A percentile compares a stretch with the other conserved stretches of the same genome.
phyloP scores from a whole-genome alignment of 2,797 vertebrate genomes.

The Coluber constrictor region DNA sequence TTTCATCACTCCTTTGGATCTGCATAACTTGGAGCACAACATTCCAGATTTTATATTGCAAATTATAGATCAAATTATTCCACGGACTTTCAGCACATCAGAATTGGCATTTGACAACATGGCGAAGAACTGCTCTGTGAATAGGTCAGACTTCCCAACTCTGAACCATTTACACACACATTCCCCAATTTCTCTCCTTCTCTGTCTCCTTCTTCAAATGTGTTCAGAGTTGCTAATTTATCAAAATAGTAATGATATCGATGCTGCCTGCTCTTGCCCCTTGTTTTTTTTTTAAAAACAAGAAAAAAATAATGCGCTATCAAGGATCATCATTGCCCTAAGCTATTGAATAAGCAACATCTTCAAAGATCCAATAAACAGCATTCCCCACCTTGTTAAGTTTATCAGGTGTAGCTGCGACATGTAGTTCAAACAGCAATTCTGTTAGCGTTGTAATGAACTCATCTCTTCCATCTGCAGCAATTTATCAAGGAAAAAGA shows the following conservation, averaged over 20 bases:
- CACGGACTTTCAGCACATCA: not conserved
- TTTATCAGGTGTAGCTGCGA: constrained; percentile 96
- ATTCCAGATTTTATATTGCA: not conserved
- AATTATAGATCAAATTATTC: not conserved
- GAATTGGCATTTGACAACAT: not conserved
- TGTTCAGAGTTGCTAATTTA: not conserved
- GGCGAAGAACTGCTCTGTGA: not conserved
- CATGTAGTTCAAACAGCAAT: constrained; percentile 93
- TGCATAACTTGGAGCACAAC: not conserved
- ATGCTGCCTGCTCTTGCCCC: not conserved
- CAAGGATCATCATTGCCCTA: not conserved
- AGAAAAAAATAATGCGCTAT: not conserved
- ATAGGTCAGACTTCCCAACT: not conserved
- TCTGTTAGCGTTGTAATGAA: constrained; percentile 92
- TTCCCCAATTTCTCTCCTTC: not conserved
- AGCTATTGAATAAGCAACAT: not conserved
- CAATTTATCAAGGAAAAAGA: constrained; percentile 43
- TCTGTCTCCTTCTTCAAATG: not conserved
- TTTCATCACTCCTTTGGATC: not conserved
- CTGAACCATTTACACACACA: not conserved
- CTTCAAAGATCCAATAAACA: not conserved
- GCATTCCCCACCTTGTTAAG: constrained; percentile 86
- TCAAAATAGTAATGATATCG: not conserved
- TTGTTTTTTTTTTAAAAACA: too few species aligned
- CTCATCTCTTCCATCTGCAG: constrained; percentile 79